Percentiles rank a stretch among this genome's conserved stretches.
Conservation (phyloP, 2,797 vertebrate species). For the Leptodactylus fallax region DNA sequence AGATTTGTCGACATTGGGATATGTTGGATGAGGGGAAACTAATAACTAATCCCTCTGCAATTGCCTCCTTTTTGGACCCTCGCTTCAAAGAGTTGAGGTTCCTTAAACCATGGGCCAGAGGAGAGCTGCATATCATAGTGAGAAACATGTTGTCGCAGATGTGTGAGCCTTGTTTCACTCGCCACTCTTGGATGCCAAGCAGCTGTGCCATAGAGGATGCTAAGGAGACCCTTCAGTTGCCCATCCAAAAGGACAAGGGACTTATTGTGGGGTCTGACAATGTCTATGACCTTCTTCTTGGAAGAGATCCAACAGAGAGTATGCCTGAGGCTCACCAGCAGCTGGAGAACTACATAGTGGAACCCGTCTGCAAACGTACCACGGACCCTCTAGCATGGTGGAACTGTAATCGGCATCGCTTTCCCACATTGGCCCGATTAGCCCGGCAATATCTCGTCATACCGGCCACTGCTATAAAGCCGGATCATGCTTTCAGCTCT, state of each 20-base stretch:
- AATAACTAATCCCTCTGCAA: slow-evolving; percentile 68
- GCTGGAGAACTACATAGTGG: slow-evolving; percentile 77
- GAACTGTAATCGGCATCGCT: slow-evolving; percentile 74
- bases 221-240: not conserved
- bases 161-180: fast-evolving
- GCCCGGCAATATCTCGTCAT: slow-evolving; percentile 73
- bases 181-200: not conserved
- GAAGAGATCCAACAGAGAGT: slow-evolving; percentile 74
- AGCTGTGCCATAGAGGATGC: not conserved
- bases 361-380: slow-evolving; percentile 75
- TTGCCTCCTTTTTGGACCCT: slow-evolving; percentile 76
- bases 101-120: slow-evolving; percentile 70
- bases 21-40: slow-evolving; percentile 67
- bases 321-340: slow-evolving; percentile 77
- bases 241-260: not conserved
- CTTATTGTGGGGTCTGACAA: slow-evolving; percentile 63
- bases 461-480: slow-evolving; percentile 70
- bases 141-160: slow-evolving; percentile 68
- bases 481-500: slow-evolving; percentile 68
- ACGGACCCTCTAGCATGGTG: slow-evolving; percentile 76
- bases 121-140: slow-evolving; percentile 70
- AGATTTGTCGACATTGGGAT: slow-evolving; percentile 72
- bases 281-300: slow-evolving; percentile 75
- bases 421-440: slow-evolving; percentile 73
- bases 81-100: slow-evolving; percentile 78